Base-by-base conservation (phyloP, 2,888 invertebrate species). In the Dusona sp. region DNA sequence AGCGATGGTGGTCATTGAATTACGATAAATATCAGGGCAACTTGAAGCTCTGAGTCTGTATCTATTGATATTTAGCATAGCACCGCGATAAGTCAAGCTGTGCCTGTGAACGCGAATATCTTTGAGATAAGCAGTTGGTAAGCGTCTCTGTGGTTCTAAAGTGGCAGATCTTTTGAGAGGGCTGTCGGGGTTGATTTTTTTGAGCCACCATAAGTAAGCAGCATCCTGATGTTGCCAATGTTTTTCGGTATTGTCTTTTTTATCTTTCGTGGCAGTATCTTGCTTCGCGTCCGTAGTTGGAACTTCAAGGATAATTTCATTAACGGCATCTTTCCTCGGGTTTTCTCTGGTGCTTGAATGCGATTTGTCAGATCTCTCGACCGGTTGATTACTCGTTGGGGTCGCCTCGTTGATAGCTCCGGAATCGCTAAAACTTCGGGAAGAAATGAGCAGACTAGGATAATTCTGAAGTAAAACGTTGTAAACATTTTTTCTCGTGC, bases 1-100 rank as follows among this genome's bases (percentile, higher is more conserved):
- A n/a, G 97, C 97, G 89, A 97, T 97, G 87, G 97, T 97, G 1
- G 97, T 97, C 97, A 97, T 97, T 0, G 97, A 97, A 93, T 97
- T 97, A 88, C 97, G 95, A 93, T 97, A 98, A 92, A 98, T 98
- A 94, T 98, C 98, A 0, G 98, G 98, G 92, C 98, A 98, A 83
- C 98, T 98, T 16, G 97, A 98, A 0, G 98, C 98, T 87, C 97
- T 95, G 74, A 98, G 95, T 70, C 97, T 95, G 94, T 98, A 98
- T 73, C 97, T 95, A 91, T 96, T 97, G 90, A 98, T 97, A 93
- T 98, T 97, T 83, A 98, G 94, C 97, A 98, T 98, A 0, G 98
- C 98, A 33, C 98, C 98, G 87, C 98, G 95, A 92, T 98, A 98
- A 2, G 98, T 98, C 79, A 98, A 95, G 67, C 97, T 97, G 91